Evolutionary conservation across 2,113 vertebrate genomes (phyloP), one percentile per base, ranked within the genome.

Genomic region (Lepisosteus oculatus): DNA sequence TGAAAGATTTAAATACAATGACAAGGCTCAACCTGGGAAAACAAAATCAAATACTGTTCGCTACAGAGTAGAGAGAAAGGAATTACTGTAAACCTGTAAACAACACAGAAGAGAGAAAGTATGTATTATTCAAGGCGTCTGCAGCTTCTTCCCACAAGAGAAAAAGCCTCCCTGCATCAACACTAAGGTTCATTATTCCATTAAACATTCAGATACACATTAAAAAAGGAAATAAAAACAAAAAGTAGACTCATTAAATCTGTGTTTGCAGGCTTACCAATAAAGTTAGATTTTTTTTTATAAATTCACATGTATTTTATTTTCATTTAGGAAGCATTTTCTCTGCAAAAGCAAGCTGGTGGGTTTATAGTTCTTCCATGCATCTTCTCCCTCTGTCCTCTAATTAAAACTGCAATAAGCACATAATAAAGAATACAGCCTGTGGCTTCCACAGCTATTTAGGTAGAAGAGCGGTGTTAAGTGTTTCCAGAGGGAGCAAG

Each of bases 1-100:
- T 59, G 57, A 59, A 59, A 85, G 83, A 85, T 84, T 87, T 89
- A 85, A 89, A 88, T 87, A 89, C 83, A 91, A 88, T 87, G 83
- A 86, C 86, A 86, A 87, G 85, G 77, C 87, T 79, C 79, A 78
- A 82, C 79, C 86, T 71, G 72, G 81, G 85, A 84, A 90, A 90
- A 88, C 79, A 82, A 84, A 86, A 86, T 84, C 78, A 89, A 86
- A 91, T 83, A 89, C 85, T 83, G 82, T 79, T 84, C 83, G 79
- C 85, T 79, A 82, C 73, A 75, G 79, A 81, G 76, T 76, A 74
- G 74, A 79, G 78, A 82, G 78, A 86, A 75, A 84, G 76, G 83
- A 74, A 81, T 76, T 75, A 87, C 82, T 78, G 72, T 85, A 71
- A 29, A 81, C 77, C 86, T 86, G 88, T 88, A 90, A 91, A 90